Conservation (phyloP, 2,113 vertebrate species). For the Deroptyus accipitrinus region DNA sequence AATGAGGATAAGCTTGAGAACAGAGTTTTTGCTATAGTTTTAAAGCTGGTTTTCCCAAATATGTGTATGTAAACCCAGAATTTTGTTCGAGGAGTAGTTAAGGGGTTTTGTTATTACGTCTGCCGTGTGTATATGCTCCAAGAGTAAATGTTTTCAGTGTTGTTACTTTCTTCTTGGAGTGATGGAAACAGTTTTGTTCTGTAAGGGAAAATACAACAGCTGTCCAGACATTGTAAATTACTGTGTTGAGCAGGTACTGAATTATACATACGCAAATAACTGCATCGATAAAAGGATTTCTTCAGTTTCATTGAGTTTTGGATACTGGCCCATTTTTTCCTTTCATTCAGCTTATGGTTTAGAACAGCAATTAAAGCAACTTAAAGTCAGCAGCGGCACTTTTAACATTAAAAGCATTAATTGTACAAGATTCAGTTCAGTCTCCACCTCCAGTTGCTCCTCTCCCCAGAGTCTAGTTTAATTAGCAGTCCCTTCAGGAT, state of each 20-base stretch:
- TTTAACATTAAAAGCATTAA: conserved; percentile 15
- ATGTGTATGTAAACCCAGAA: not conserved
- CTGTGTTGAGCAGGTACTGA: conserved; percentile 16
- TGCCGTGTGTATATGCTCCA: not conserved
- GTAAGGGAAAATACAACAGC: not conserved
- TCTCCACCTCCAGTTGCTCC: not conserved
- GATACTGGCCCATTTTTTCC: conserved; percentile 4
- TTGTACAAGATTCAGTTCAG: not conserved
- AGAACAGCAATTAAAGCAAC: conserved; percentile 37
- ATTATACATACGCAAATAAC: conserved; percentile 41
- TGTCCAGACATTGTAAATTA: conserved; percentile 21
- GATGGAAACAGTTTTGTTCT: conserved; percentile 29
- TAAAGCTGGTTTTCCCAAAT: not conserved
- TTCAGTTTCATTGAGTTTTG: not conserved
- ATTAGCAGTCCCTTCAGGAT: conserved; percentile 8
- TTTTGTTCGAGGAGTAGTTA: not conserved
- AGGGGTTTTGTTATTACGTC: not conserved
- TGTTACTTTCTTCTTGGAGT: not conserved
- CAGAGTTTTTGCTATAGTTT: not conserved
- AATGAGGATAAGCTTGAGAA: not conserved
- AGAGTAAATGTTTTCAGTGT: not conserved
- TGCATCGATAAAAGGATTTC: conserved; percentile 8
- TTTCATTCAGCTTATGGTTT: conserved; percentile 8
- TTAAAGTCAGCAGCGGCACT: not conserved
- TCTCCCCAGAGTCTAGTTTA: not conserved